Evolutionary conservation across 1,140 invertebrate genomes (phyloP), one percentile per base, ranked within the genome.

Genomic region (Dryas iulia): DNA sequence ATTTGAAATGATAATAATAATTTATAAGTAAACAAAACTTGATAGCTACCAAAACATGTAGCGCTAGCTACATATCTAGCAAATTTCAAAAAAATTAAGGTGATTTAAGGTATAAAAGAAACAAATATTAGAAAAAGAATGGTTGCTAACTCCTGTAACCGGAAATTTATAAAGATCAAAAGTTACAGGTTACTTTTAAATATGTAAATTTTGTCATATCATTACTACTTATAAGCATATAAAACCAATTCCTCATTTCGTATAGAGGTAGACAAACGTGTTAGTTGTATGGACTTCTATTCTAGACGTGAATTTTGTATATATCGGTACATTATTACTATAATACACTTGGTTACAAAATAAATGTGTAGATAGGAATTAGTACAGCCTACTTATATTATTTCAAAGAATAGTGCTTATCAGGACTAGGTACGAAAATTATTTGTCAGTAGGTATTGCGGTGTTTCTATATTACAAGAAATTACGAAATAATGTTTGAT

Each of bases 381-480:
- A 57, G 30, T 68, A 31, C 28, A 60, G 30, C 47, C 59, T 68
- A 69, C 24, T n/a, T 26, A 47, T 47, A 28, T 68, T 28, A 14
- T 47, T 69, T 69, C 58, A 52, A 69, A 69, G 66, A 62, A 69
- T 69, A 69, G 53, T 62, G 66, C 59, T 60, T 69, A 56, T 59
- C 23, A 47, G 39, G 18, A 47, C 39, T 47, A 47, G 39, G 14
- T 47, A 47, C 14, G 18, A 35, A 60, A 30, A 62, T 54, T 28
- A 26, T 53, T 53, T 18, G 28, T 53, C 25, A 62, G 31, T 62
- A 62, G 11, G 52, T 64, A 64, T 56, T 64, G 52, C 25, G 39
- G 14, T 47, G 14, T 21, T 21, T 18, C 39, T 47, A 64, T 26
- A 25, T 47, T 47, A 25, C n/a, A 53, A 30, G 5, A n/a, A 18